Base-by-base conservation (phyloP, 2,797 vertebrate genomes). In the Muscicapa comitata region DNA sequence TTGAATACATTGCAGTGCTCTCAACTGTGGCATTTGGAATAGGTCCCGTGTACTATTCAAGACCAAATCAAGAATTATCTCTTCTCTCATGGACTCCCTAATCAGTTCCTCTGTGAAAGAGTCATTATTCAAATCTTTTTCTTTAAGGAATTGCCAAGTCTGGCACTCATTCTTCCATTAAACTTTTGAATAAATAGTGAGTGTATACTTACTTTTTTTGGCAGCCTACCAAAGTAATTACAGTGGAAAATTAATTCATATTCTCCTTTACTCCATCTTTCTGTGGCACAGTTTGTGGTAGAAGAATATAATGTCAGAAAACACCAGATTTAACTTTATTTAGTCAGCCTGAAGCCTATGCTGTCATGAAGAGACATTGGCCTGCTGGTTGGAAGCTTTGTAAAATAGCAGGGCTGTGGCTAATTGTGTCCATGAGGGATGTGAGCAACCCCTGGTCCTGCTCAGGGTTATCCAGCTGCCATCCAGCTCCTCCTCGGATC, bases 121-220 rank as follows among this genome's bases (percentile, higher is more conserved):
- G 54, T 81, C 55, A 72, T 95, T 90, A 90, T 79, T 93, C 62
- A 75, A 78, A 81, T 81, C n/a, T 66, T 47, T 71, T 81, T 51
- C 61, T 88, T 83, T 68, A 84, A 94, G 79, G 58, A 94, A 43
- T 70, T 86, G 74, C 80, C 62, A 94, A 95, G 61, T 42, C 65
- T 96, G 85, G 63, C 65, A 53, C 43, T 91, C 65, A 42, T 67
- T 88, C 57, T 83, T 94, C 63, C 53, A 51, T 86, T 84, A 88
- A 67, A 75, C 26, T 94, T 94, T 53, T 63, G 58, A 88, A 91
- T 88, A 93, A 95, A 88, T 71, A 77, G 17, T 67, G 74, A 90
- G 24, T 67, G 71, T 57, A 12, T 8, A 67, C 38, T 80, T 59
- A 80, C 38, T 71, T 65, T 77, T 65, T 83, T 58, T 67, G 63